Evolutionary conservation across 2,888 invertebrate species (phyloP).

Genomic region (Aleiodes leptofemur): DNA sequence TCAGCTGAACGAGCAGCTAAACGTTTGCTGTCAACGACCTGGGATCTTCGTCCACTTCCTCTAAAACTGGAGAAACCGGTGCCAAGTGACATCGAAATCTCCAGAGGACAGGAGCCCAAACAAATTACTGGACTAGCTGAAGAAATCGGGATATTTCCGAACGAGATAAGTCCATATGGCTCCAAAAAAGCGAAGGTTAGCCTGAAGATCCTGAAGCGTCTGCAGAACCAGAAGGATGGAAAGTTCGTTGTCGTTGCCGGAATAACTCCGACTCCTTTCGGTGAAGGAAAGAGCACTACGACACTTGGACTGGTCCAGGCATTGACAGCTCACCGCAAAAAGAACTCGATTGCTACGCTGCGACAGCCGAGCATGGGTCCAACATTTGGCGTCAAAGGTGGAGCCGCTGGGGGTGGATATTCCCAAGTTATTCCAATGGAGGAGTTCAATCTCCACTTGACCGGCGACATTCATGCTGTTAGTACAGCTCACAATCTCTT

Average conservation of each 20-base stretch:
- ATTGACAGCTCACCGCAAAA: constrained; percentile 87
- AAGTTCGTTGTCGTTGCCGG: constrained; percentile 97
- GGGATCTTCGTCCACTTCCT: constrained; percentile 84
- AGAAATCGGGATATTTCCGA: constrained; percentile 88
- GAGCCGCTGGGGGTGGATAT: constrained; percentile 99
- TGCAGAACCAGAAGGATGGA: constrained; percentile 83
- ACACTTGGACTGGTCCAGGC: constrained; percentile 95
- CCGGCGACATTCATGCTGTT: constrained; percentile 99
- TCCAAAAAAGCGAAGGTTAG: constrained; percentile 96
- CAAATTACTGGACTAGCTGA: constrained; percentile 85
- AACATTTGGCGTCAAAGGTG: constrained; percentile 98
- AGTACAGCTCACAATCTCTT: constrained; percentile 97
- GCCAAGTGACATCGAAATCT: constrained; percentile 95
- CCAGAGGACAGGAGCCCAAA: constrained; percentile 92
- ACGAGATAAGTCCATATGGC: constrained; percentile 94
- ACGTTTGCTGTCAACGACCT: constrained; percentile 78
- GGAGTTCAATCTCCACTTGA: constrained; percentile 98
- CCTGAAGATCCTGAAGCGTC: constrained; percentile 86
- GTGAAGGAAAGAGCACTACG: constrained; percentile 99
- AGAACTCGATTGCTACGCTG: constrained; percentile 94
- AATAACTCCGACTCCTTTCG: constrained; percentile 98
- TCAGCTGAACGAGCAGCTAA: constrained; percentile 84
- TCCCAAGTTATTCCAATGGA: constrained; percentile 99
- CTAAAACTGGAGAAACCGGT: constrained; percentile 83
- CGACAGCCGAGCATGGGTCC: constrained; percentile 99